phyloP scores from a whole-genome alignment of 1,140 invertebrate species.

The Drosophila elegans region DNA sequence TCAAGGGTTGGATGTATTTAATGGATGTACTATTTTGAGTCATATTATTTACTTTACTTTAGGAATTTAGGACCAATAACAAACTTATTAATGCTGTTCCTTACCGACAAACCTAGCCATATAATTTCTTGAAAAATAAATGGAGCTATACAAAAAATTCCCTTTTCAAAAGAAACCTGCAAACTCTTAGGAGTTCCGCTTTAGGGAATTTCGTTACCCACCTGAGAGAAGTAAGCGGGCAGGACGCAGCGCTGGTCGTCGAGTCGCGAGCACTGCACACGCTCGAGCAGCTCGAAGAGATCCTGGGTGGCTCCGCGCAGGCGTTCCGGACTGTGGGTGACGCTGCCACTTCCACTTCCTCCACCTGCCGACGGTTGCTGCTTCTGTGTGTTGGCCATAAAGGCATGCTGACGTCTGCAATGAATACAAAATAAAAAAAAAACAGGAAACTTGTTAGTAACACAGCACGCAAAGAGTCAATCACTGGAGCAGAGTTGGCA shows the following conservation, averaged over 20 bases:
- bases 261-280: conserved; percentile 95
- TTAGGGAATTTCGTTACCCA: conserved; percentile 84
- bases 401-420: conserved; percentile 86
- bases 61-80: too few species aligned
- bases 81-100: too few species aligned
- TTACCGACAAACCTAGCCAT: too few species aligned
- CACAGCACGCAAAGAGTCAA: conserved; percentile 70
- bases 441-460: conserved; percentile 68
- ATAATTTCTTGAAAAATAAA: too few species aligned
- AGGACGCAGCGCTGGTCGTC: conserved; percentile 97
- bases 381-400: conserved; percentile 84
- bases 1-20: too few species aligned
- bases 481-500: conserved; percentile 35
- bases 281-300: conserved; percentile 95
- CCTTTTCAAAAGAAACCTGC: conserved; percentile 1
- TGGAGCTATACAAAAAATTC: neutral
- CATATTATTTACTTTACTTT: too few species aligned
- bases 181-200: conserved; percentile 10
- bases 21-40: too few species aligned
- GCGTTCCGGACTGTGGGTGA: conserved; percentile 85
- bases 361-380: conserved; percentile 45
- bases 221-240: conserved; percentile 94
- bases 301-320: conserved; percentile 90
- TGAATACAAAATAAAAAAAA: neutral
- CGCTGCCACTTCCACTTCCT: conserved; percentile 84